These are phyloP conservation scores for Ceratina calcarata DNA, from an alignment of 1,140 invertebrate species.

Conservation along the genomic window DNA sequence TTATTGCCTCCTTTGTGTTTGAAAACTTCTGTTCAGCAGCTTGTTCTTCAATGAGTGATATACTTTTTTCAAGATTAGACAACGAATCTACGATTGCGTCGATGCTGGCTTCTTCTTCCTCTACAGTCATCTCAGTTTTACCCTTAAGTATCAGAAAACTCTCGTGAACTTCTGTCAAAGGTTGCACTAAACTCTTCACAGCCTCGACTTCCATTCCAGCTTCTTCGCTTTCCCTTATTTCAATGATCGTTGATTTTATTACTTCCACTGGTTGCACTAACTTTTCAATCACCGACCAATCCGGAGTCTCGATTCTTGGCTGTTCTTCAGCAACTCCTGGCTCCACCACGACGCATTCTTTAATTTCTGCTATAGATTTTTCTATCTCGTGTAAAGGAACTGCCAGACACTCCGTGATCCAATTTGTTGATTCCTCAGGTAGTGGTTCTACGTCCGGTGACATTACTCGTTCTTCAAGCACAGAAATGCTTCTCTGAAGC, in stretches of 20 bases:
- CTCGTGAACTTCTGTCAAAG: constrained; percentile 57
- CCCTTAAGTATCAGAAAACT: constrained; percentile 59
- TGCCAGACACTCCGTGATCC: constrained; percentile 62
- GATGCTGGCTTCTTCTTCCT: constrained; percentile 41
- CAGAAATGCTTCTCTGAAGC: constrained; percentile 77
- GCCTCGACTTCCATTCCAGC: constrained; percentile 25
- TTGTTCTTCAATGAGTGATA: constrained; percentile 73
- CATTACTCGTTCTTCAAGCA: constrained; percentile 77
- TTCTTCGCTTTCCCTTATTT: constrained; percentile 7
- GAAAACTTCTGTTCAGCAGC: neutral
- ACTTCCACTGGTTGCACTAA: constrained; percentile 34
- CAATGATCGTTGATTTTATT: constrained; percentile 35
- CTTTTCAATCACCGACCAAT: constrained; percentile 49
- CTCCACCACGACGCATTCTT: constrained; percentile 55
- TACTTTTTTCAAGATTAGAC: constrained; percentile 57
- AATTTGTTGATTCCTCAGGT: constrained; percentile 36
- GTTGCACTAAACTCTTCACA: constrained; percentile 51
- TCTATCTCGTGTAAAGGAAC: constrained; percentile 67
- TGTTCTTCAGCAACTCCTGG: constrained; percentile 15
- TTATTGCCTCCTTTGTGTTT: constrained; percentile 33
- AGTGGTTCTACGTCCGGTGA: constrained; percentile 50
- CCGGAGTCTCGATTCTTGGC: neutral
- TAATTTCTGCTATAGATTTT: constrained; percentile 61
- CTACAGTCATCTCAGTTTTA: constrained; percentile 6
- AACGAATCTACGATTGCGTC: constrained; percentile 58